These are phyloP conservation scores for Tolypeutes matacus DNA, from an alignment of 2,797 vertebrate genomes.

Conservation along the genomic window DNA sequence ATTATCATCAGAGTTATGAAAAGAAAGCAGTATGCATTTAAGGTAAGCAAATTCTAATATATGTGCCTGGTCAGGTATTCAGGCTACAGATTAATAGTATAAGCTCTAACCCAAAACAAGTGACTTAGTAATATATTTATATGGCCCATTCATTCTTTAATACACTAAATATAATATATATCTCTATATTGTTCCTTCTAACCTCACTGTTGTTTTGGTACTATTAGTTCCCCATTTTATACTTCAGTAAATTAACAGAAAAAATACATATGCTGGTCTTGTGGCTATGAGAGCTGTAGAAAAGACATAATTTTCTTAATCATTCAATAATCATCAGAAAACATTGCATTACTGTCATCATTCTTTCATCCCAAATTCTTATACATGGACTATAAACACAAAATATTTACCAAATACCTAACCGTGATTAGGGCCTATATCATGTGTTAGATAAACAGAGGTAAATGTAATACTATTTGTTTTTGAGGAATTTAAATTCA, in stretches of 20 bases:
- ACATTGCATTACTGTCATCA: not conserved
- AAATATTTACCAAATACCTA: not conserved
- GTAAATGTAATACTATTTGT: not conserved
- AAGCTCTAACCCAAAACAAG: not conserved
- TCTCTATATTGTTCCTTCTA: not conserved
- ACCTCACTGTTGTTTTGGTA: not conserved
- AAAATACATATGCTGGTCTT: not conserved
- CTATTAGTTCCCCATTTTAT: not conserved
- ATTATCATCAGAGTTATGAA: not conserved
- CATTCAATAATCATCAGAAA: not conserved
- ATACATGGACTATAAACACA: not conserved
- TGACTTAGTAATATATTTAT: not conserved
- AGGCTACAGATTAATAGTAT: not conserved
- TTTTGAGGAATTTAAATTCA: slow-evolving; percentile 23
- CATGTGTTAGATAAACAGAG: not conserved
- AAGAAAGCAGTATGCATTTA: not conserved
- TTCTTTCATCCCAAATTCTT: slow-evolving; percentile 10
- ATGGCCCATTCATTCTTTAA: not conserved
- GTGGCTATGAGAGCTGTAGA: not conserved
- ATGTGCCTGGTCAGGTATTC: not conserved
- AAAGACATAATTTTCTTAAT: not conserved
- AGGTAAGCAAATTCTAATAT: not conserved
- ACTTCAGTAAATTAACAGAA: not conserved
- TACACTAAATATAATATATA: not conserved
- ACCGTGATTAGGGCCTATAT: not conserved